Base-by-base conservation (phyloP, 2,888 invertebrate genomes). In the Aporophyla nigra region DNA sequence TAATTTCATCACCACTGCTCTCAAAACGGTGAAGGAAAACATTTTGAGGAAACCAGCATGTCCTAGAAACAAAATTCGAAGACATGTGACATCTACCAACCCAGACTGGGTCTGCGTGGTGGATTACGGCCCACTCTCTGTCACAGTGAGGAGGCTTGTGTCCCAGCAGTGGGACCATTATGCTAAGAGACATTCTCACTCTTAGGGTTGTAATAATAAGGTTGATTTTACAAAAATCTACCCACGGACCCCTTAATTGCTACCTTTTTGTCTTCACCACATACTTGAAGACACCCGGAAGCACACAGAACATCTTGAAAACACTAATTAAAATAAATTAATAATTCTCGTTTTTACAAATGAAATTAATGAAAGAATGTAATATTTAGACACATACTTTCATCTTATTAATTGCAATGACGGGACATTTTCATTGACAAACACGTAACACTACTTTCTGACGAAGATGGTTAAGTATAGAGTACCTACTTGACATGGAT, bases 261-360 rank as follows among this genome's bases (percentile, higher is more conserved):
- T n/a, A 7, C 5, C 7, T 16, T 12, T 71, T 46, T 33, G 33
- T 2, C 33, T 33, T 33, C 19, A n/a, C 66, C 6, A 59, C 10
- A 9, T n/a, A 54, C 24, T 24, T 61, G 61, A 43, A 54, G 10
- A 19, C 4, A 24, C 19, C 27, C 51, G 27, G 59, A 75, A 74
- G 40, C 74, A 43, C 2, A 9, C 1, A 27, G 0, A 49, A 46
- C 16, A 43, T 19, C 7, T 27, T 40, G 5, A 82, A 24, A 21
- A 21, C 53, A 61, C 10, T 67, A 84, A 80, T 80, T 67, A 68
- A 80, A 84, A 51, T 72, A 67, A 33, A 80, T 83, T 66, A 83
- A 56, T 56, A 54, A 54, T 77, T 80, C 68, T 56, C 53, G 51
- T 33, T 54, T 73, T 73, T 66, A 61, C 49, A 59, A 54, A 62